These are phyloP conservation scores for Latheticus oryzae DNA, from an alignment of 2,888 invertebrate species.

Conservation along the genomic window DNA sequence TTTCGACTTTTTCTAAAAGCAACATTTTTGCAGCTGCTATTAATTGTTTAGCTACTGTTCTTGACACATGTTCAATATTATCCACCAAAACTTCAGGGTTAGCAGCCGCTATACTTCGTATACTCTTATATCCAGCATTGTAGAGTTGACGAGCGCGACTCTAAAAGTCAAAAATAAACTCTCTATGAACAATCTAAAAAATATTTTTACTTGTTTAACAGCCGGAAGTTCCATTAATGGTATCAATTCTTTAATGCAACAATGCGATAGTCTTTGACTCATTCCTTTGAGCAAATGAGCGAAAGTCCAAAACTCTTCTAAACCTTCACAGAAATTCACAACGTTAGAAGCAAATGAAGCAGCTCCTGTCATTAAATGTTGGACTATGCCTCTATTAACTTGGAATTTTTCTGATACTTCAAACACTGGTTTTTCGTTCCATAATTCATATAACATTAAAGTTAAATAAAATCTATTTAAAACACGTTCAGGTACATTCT, in stretches of 20 bases:
- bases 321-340: slow-evolving; percentile 82
- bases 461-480: slow-evolving; percentile 87
- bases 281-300: slow-evolving; percentile 80
- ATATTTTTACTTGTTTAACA: slow-evolving; percentile 77
- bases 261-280: slow-evolving; percentile 80
- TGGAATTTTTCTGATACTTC: slow-evolving; percentile 77
- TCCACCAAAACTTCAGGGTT: slow-evolving; percentile 72
- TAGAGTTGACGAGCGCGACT: slow-evolving; percentile 87
- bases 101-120: slow-evolving; percentile 82
- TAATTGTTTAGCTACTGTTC: slow-evolving; percentile 81
- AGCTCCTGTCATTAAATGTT: slow-evolving; percentile 78
- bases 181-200: neutral
- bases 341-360: slow-evolving; percentile 81
- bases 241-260: slow-evolving; percentile 82
- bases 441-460: slow-evolving; percentile 84
- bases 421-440: slow-evolving; percentile 76
- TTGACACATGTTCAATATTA: slow-evolving; percentile 77
- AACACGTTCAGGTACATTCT: slow-evolving; percentile 73
- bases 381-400: slow-evolving; percentile 81
- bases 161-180: slow-evolving; percentile 62
- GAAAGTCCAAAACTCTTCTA: slow-evolving; percentile 87
- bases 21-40: slow-evolving; percentile 89
- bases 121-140: slow-evolving; percentile 82
- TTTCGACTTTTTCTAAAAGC: slow-evolving; percentile 87
- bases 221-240: slow-evolving; percentile 89